Percentiles rank a stretch among this genome's conserved stretches.
These are phyloP conservation scores for Lamprologus speciosus DNA, from an alignment of 2,113 vertebrate genomes.

Conservation along the genomic window DNA sequence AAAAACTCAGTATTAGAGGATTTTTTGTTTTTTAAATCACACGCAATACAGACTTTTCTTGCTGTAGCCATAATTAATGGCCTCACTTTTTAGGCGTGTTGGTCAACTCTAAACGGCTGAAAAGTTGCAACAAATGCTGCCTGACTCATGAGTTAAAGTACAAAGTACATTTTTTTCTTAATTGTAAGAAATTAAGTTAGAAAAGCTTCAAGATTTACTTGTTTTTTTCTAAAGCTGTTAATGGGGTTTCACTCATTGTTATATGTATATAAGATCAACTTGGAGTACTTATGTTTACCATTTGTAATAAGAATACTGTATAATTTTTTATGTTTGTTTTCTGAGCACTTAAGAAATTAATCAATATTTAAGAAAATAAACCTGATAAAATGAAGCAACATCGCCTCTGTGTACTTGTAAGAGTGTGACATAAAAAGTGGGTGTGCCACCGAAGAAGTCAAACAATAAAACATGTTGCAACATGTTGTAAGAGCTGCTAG, in stretches of 20 bases:
- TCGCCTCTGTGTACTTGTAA: constrained; percentile 38
- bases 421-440: constrained; percentile 23
- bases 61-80: constrained; percentile 75
- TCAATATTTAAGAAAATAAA: constrained; percentile 98
- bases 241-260: constrained; percentile 95
- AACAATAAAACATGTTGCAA: constrained; percentile 65
- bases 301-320: constrained; percentile 97
- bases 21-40: neutral
- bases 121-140: constrained; percentile 76
- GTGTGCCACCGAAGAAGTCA: constrained; percentile 40
- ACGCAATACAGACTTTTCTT: constrained; percentile 83
- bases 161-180: constrained; percentile 81
- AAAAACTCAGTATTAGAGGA: constrained; percentile 91
- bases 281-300: constrained; percentile 95
- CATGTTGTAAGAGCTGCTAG: constrained; percentile 57
- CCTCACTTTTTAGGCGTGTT: constrained; percentile 64
- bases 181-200: constrained; percentile 84
- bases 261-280: constrained; percentile 97
- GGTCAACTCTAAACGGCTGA: constrained; percentile 65
- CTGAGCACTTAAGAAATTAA: constrained; percentile 83
- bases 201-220: constrained; percentile 88
- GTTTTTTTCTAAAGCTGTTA: constrained; percentile 92
- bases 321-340: constrained; percentile 87
- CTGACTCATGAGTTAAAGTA: constrained; percentile 86
- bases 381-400: constrained; percentile 69